Percentiles rank a stretch among this genome's conserved stretches.
Evolutionary conservation across 2,797 vertebrate genomes (phyloP).

Genomic region (Catamblyrhynchus diadema): DNA sequence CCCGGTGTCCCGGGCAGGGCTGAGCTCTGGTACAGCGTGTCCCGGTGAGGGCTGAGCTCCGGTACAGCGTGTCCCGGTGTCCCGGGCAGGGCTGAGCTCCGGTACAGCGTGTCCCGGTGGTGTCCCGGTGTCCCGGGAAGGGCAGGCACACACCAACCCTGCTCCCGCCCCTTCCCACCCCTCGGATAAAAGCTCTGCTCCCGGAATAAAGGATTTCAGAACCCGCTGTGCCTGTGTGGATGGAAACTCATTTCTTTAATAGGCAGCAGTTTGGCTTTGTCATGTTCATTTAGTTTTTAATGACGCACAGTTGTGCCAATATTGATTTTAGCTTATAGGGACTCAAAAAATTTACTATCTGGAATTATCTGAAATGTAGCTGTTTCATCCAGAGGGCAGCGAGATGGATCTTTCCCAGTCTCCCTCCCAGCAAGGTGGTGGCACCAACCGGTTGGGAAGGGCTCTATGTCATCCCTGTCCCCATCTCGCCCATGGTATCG

Average conservation of each 20-base stretch:
- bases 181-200: constrained; percentile 44
- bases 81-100: not conserved
- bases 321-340: constrained; percentile 84
- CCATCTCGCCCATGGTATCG: rapidly evolving
- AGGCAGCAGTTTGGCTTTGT: constrained; percentile 77
- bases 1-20: not conserved
- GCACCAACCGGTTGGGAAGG: not conserved
- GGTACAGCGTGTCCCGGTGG: too few species aligned
- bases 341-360: constrained; percentile 79
- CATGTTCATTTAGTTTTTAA: constrained; percentile 82
- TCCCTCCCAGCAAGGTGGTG: not conserved
- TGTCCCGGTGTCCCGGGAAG: too few species aligned
- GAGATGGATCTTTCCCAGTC: not conserved
- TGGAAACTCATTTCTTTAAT: constrained; percentile 81
- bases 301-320: constrained; percentile 82
- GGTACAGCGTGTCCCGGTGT: too few species aligned
- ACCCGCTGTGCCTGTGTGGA: constrained; percentile 72
- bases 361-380: constrained; percentile 69
- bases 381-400: constrained; percentile 34
- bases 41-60: not conserved
- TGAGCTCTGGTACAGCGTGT: not conserved
- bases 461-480: not conserved
- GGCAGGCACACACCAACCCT: not conserved
- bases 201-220: constrained; percentile 76
- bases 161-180: not conserved